phyloP scores from a whole-genome alignment of 2,113 vertebrate genomes.

The Elephas maximus region DNA sequence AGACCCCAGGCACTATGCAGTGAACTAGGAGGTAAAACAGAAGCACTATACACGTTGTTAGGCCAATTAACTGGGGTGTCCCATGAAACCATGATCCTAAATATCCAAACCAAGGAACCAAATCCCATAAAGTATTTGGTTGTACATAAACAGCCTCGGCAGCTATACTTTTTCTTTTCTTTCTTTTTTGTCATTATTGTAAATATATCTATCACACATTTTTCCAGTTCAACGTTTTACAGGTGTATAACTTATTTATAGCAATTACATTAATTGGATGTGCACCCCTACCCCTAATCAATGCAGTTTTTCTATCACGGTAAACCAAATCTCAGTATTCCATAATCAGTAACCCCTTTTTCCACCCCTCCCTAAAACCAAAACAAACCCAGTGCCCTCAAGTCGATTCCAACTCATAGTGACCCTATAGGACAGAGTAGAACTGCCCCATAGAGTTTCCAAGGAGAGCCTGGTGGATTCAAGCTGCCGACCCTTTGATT shows the following conservation, averaged over 20 bases:
- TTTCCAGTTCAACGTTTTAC: not conserved
- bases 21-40: not conserved
- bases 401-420: too few species aligned
- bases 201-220: not conserved
- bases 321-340: not conserved
- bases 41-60: not conserved
- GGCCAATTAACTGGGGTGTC: too few species aligned
- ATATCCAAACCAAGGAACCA: not conserved
- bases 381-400: too few species aligned
- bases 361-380: too few species aligned
- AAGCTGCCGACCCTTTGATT: too few species aligned
- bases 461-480: too few species aligned
- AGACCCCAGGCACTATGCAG: not conserved
- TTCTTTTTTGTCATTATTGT: not conserved
- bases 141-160: not conserved
- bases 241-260: not conserved
- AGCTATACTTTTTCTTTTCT: not conserved
- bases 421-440: too few species aligned
- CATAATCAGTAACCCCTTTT: not conserved
- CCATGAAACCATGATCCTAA: not conserved
- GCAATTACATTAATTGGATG: not conserved
- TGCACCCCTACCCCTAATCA: not conserved
- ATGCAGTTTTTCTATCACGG: not conserved
- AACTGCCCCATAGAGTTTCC: too few species aligned
- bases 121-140: too few species aligned